phyloP scores from a whole-genome alignment of 2,113 vertebrate genomes.

The Okapia johnstoni region DNA sequence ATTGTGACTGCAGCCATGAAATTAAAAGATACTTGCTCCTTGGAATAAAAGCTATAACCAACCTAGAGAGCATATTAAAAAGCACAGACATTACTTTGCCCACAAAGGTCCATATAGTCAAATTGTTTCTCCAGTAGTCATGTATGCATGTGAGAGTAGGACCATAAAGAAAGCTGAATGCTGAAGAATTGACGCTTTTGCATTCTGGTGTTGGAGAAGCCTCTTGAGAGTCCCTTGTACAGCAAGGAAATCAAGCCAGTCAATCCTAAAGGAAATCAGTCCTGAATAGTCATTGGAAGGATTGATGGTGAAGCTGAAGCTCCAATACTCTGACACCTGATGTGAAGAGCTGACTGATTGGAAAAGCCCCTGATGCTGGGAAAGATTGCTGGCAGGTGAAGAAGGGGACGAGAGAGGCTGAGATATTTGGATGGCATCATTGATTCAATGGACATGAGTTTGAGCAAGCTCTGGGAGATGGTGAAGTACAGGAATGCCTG shows the following conservation, averaged over 20 bases:
- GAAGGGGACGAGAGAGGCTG: not conserved
- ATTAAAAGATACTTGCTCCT: not conserved
- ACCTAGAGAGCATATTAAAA: not conserved
- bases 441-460: not conserved
- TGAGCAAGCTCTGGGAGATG: not conserved
- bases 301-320: not conserved
- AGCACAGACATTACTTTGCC: not conserved
- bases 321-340: not conserved
- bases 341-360: not conserved
- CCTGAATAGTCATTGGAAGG: not conserved
- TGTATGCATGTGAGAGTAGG: not conserved
- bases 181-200: not conserved
- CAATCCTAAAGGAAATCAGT: not conserved
- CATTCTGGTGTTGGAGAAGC: not conserved
- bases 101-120: not conserved
- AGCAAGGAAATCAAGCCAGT: not conserved
- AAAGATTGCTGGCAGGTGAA: not conserved
- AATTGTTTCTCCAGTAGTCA: not conserved
- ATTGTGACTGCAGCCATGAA: not conserved
- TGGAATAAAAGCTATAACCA: not conserved
- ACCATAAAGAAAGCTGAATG: not conserved
- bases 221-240: not conserved
- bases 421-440: not conserved
- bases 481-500: not conserved
- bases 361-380: not conserved